phyloP scores from a whole-genome alignment of 2,888 invertebrate species.

The Microctonus hyperodae region DNA sequence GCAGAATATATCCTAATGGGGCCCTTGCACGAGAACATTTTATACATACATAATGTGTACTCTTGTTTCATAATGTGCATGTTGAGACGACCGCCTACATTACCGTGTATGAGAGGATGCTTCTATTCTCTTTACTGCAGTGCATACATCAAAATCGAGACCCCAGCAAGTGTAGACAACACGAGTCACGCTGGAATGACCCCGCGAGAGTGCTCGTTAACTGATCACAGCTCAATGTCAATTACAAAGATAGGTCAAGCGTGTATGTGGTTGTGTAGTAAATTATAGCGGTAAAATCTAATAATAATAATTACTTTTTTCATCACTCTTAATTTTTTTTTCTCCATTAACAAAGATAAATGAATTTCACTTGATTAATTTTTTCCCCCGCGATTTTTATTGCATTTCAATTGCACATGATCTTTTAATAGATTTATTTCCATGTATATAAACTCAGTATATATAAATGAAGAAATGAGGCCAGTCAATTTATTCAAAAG shows the following conservation, averaged over 20 bases:
- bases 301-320: background rate
- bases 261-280: constrained; percentile 5
- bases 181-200: constrained; percentile 28
- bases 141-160: constrained; percentile 17
- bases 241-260: constrained; percentile 36
- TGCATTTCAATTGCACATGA: background rate
- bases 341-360: background rate
- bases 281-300: background rate
- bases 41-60: constrained; percentile 13
- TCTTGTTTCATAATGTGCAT: constrained; percentile 1
- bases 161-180: constrained; percentile 12
- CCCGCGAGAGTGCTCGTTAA: constrained; percentile 36
- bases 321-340: background rate
- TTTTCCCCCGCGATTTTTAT: background rate
- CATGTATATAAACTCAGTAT: background rate
- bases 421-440: background rate
- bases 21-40: constrained; percentile 2
- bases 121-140: background rate
- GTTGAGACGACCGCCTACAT: constrained; percentile 6
- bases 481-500: background rate
- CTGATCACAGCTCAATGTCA: constrained; percentile 41
- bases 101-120: background rate
- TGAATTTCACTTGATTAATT: background rate
- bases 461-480: background rate
- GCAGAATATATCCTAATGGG: constrained; percentile 12